Base-by-base conservation (phyloP, 2,797 vertebrate species). In the Bradypodion pumilum region DNA sequence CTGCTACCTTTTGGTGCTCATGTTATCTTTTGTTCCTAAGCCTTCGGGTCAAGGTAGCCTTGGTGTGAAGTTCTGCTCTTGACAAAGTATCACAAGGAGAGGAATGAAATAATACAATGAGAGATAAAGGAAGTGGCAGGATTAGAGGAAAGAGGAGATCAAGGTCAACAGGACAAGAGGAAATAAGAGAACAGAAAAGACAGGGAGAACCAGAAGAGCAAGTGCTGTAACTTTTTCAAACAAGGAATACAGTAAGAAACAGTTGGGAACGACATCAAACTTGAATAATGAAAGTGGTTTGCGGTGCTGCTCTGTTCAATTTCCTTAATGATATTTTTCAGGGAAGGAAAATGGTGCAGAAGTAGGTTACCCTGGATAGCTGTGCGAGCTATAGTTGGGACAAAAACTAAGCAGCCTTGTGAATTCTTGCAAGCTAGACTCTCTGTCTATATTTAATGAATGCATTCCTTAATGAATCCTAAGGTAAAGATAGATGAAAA, bases 21-120 rank as follows among this genome's bases (percentile, higher is more conserved):
- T 12, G 0, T 75, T 88, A 46, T 81, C 62, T 88, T 84, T 85
- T 91, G 79, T 85, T 83, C 82, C 46, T 80, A 87, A 90, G 76
- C 80, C 87, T 90, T 75, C 80, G 70, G 60, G 69, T 87, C 92
- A 85, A 86, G 65, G 79, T 86, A 78, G 52, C 21, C 84, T 73
- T 15, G 81, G 62, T 92, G 88, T 90, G 83, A 89, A 91, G 82
- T 86, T 91, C 81, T 91, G 79, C 87, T 81, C 89, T 94, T 91
- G 90, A 80, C 44, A 85, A 87, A 86, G 25, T 70, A 80, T 81
- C 80, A 10, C 0, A 1, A 73, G 40, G 82, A 75, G 59, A 90
- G 72, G 85, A 92, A 87, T 1, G 15, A 86, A 92, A 89, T 70
- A 62, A 78, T 88, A 69, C 87, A 80, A 42, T 69, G 86, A 88